Conservation (phyloP, 2,797 vertebrate genomes). For the Allobates femoralis region DNA sequence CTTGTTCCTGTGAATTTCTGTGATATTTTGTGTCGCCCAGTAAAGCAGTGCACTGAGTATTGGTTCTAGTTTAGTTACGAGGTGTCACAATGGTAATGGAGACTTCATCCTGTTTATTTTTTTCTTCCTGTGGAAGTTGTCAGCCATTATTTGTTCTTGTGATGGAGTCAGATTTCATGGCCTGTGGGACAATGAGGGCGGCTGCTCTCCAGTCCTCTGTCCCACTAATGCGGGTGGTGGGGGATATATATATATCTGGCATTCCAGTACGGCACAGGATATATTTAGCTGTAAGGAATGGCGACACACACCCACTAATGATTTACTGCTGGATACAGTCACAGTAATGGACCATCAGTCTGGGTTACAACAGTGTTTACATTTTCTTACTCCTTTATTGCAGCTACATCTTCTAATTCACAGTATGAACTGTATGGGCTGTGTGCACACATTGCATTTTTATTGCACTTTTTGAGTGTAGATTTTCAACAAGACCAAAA, state of each 20-base stretch:
- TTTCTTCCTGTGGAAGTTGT: not conserved
- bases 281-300: constrained; percentile 9
- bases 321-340: not conserved
- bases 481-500: too few relatives aligned
- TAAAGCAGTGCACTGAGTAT: not conserved
- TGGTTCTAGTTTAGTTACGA: not conserved
- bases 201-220: not conserved
- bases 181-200: not conserved
- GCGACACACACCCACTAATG: too few relatives aligned
- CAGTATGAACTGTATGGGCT: too few relatives aligned
- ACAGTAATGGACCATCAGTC: not conserved
- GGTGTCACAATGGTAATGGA: not conserved
- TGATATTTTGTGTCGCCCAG: too few relatives aligned
- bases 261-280: not conserved
- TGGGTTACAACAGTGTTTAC: not conserved
- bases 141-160: not conserved
- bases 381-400: too few relatives aligned
- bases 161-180: not conserved
- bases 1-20: too few relatives aligned
- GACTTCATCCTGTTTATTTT: too few relatives aligned
- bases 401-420: too few relatives aligned
- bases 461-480: too few relatives aligned
- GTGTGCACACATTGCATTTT: too few relatives aligned
- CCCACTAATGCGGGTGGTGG: not conserved
- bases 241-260: not conserved